These are phyloP conservation scores for Patiria pectinifera DNA, from an alignment of 53 echinoderm and acorn worm species.

Conservation along the genomic window DNA sequence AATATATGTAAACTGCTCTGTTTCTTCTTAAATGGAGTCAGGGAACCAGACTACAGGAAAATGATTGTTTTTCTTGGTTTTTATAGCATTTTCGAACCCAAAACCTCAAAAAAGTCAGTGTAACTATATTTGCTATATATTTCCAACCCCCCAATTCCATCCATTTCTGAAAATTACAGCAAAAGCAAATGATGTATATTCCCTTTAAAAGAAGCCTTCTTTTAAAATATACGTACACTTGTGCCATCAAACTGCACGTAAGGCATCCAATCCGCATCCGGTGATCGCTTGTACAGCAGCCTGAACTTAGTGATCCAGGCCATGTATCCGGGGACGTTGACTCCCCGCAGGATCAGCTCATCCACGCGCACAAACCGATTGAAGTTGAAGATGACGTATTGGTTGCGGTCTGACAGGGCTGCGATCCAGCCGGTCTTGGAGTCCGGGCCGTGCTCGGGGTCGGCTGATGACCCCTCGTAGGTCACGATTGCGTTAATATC, in stretches of 20 bases:
- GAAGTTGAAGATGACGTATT: slow-evolving; percentile 27
- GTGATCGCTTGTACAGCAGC: slow-evolving; percentile 18
- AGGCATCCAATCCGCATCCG: not conserved
- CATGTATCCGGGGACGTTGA: slow-evolving; percentile 22
- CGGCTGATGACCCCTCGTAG: slow-evolving; percentile 10
- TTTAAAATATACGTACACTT: not conserved
- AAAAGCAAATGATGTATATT: too few species aligned
- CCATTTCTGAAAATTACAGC: too few species aligned
- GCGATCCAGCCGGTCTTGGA: slow-evolving; percentile 38
- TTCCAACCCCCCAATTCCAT: too few species aligned
- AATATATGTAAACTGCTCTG: too few species aligned
- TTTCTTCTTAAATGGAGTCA: too few species aligned
- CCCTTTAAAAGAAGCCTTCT: not conserved
- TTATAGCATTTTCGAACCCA: too few species aligned
- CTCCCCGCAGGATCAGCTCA: slow-evolving; percentile 21
- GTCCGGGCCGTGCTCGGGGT: slow-evolving; percentile 11
- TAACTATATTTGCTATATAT: too few species aligned
- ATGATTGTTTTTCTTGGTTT: too few species aligned
- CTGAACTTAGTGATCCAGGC: slow-evolving; percentile 44
- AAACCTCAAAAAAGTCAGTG: too few species aligned
- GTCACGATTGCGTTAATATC: slow-evolving; percentile 22
- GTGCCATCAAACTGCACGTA: slow-evolving; percentile 31
- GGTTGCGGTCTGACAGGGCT: slow-evolving; percentile 9
- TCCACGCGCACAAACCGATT: slow-evolving; percentile 8
- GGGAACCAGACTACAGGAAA: too few species aligned